Evolutionary conservation across 2,888 invertebrate species (phyloP), one percentile per base, ranked within the genome.

Genomic region (Papilio protenor): DNA sequence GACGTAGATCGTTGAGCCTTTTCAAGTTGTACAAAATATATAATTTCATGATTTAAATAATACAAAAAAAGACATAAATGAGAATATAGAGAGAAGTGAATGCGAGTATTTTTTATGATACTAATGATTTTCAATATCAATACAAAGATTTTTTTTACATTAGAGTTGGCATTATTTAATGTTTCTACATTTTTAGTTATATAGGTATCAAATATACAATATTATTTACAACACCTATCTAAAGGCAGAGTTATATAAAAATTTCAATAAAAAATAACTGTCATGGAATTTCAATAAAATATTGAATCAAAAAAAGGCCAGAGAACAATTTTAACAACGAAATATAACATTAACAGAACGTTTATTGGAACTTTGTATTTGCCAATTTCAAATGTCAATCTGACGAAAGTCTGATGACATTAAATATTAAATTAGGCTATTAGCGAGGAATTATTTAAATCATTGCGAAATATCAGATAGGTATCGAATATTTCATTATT

Each of bases 401-500:
- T 72, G 72, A 72, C 18, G 49, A 49, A 47, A 61, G 45, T 57
- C 55, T 52, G 52, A 57, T 57, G 61, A 66, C 73, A 66, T 76
- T 70, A 76, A 76, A 76, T 76, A 76, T 52, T 76, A 73, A 55
- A 79, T 69, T 66, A 73, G 52, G 49, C 76, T 79, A 76, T 79
- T 73, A 79, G 72, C 72, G 59, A 33, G 73, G 52, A 73, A 76
- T 73, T 73, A 79, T 79, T 81, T 82, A 86, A 87, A 90, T 89
- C 85, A 86, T 85, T 84, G 83, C 81, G 81, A 84, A 85, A 87
- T 85, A 85, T 83, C 82, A 85, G 88, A 90, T 89, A 87, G 81
- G 86, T 89, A 91, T 90, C 88, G 86, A 86, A 84, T 85, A 85
- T 87, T 90, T 89, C 87, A 92, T 92, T 92, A 92, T 92, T 92